phyloP scores from a whole-genome alignment of 1,140 invertebrate genomes.

The Drosophila baimaii region DNA sequence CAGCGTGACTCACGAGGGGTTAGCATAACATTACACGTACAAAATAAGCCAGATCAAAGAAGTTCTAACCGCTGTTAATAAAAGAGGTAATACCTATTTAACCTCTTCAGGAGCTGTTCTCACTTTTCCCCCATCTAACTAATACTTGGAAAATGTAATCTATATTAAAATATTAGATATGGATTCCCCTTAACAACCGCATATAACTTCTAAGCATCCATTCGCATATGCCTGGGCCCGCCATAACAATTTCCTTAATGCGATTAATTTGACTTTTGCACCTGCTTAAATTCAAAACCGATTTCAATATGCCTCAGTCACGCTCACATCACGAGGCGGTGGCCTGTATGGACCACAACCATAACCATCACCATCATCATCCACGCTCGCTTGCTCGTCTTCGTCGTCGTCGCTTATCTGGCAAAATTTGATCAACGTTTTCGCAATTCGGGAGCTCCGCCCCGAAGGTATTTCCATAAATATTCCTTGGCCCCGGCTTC shows the following conservation, averaged over 20 bases:
- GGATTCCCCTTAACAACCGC: background rate
- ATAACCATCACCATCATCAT: constrained; percentile 62
- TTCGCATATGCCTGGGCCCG: constrained; percentile 1
- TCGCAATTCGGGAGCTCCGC: constrained; percentile 83
- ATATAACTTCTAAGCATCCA: background rate
- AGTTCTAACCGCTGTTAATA: background rate
- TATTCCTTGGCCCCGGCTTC: constrained; percentile 55
- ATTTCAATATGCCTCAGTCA: constrained; percentile 16
- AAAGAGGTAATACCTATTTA: too few species aligned
- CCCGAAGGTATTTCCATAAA: constrained; percentile 83
- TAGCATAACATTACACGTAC: background rate
- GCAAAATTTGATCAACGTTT: constrained; percentile 82
- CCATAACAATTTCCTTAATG: constrained; percentile 22
- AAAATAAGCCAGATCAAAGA: constrained; percentile 1
- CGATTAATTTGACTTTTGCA: constrained; percentile 23
- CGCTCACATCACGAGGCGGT: constrained; percentile 28
- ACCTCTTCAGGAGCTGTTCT: background rate
- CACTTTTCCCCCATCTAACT: background rate
- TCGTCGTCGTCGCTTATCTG: constrained; percentile 66
- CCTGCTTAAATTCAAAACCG: constrained; percentile 15
- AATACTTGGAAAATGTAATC: background rate
- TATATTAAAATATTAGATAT: background rate
- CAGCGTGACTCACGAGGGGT: constrained; percentile 22
- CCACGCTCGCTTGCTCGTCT: constrained; percentile 45
- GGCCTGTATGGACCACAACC: constrained; percentile 33